Percentiles rank a stretch among this genome's conserved stretches.
phyloP scores from a whole-genome alignment of 1,140 invertebrate species.

The Drosophila truncata region DNA sequence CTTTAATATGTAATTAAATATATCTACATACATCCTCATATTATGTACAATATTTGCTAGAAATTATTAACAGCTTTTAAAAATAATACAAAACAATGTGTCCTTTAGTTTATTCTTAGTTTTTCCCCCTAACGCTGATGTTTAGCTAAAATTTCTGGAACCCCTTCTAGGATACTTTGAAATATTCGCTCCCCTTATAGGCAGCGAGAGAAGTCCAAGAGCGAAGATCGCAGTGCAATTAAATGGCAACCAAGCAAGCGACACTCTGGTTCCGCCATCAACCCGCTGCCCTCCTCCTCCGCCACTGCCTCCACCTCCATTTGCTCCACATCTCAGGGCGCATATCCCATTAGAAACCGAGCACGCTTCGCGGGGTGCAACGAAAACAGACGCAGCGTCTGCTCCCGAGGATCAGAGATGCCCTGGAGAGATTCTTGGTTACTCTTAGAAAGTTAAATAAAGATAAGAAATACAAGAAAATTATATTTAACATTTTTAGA shows the following conservation, averaged over 20 bases:
- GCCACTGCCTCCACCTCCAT: not conserved
- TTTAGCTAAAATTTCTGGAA: slow-evolving; percentile 10
- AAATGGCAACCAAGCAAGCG: slow-evolving; percentile 59
- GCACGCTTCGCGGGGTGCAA: slow-evolving; percentile 63
- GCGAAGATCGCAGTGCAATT: slow-evolving; percentile 40
- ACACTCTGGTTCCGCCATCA: slow-evolving; percentile 48
- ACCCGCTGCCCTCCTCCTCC: not conserved
- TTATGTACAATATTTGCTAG: no score
- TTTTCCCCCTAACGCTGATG: not conserved
- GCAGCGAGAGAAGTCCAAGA: slow-evolving; percentile 1
- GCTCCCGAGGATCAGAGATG: slow-evolving; percentile 23
- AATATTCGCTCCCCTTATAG: not conserved
- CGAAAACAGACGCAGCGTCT: slow-evolving; percentile 63
- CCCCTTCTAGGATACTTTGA: slow-evolving; percentile 14
- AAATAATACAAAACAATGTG: not conserved
- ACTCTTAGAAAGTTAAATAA: no score
- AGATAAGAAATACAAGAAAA: no score
- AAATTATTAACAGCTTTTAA: not conserved
- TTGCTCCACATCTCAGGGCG: slow-evolving; percentile 9
- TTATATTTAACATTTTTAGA: not conserved
- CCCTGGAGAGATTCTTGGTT: no score
- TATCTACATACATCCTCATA: no score
- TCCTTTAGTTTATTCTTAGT: not conserved
- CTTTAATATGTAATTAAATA: no score
- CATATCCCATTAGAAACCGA: slow-evolving; percentile 49